phyloP scores from a whole-genome alignment of 2,797 vertebrate species.

The Falco rusticolus region DNA sequence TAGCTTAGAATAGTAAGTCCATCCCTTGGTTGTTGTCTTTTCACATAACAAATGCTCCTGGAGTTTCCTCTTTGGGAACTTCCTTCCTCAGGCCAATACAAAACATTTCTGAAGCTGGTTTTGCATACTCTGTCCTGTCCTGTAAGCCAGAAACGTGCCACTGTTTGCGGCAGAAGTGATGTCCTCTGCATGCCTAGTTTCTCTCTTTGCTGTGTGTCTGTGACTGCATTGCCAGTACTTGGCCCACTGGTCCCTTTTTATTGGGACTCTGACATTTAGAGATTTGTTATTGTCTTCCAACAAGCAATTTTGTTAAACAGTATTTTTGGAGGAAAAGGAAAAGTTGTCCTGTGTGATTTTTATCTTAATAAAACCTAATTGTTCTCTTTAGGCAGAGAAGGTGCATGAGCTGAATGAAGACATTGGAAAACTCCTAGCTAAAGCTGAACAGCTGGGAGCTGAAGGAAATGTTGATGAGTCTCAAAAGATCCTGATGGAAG shows the following conservation, averaged over 20 bases:
- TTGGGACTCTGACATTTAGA: not conserved
- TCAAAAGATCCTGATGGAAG: slow-evolving; percentile 96
- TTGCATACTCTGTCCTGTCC: not conserved
- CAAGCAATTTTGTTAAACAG: not conserved
- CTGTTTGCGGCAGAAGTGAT: not conserved
- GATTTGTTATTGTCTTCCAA: not conserved
- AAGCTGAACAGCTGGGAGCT: slow-evolving; percentile 96
- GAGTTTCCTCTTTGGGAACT: not conserved
- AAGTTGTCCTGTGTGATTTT: not conserved
- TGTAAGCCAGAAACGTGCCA: not conserved
- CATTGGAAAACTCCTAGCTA: slow-evolving; percentile 96
- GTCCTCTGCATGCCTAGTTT: not conserved
- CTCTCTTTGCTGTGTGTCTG: not conserved
- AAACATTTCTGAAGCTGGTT: not conserved
- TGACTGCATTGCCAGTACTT: not conserved
- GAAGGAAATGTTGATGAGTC: slow-evolving; percentile 98
- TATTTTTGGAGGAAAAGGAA: not conserved
- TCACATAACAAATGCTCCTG: not conserved
- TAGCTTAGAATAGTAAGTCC: not conserved
- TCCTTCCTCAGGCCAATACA: not conserved
- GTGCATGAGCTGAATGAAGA: slow-evolving; percentile 98
- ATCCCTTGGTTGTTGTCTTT: not conserved
- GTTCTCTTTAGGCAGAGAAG: slow-evolving; percentile 88
- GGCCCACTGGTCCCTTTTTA: not conserved
- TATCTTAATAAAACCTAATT: not conserved